These are phyloP conservation scores for Spodoptera picta DNA, from an alignment of 2,888 invertebrate genomes.

Conservation along the genomic window DNA sequence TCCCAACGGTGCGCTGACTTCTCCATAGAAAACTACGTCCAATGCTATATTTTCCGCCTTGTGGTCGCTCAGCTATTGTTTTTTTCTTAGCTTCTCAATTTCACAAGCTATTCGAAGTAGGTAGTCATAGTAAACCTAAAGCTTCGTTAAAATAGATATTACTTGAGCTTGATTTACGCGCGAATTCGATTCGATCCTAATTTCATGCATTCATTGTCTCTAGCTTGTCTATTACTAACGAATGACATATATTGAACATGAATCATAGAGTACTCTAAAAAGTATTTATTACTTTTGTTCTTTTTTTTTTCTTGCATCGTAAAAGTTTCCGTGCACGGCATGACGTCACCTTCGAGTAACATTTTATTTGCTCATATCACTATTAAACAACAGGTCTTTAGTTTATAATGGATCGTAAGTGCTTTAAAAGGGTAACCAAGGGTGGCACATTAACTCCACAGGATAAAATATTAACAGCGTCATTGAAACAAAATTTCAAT, in stretches of 20 bases:
- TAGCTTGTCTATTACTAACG: too few species aligned
- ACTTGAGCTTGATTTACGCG: too few species aligned
- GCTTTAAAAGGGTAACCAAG: slow-evolving; percentile 71
- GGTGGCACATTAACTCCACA: slow-evolving; percentile 37
- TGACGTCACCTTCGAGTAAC: background rate
- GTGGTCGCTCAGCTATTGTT: background rate
- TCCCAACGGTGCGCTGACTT: background rate
- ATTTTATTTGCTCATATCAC: slow-evolving; percentile 47
- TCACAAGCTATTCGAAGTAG: slow-evolving; percentile 1
- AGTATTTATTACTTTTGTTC: too few species aligned
- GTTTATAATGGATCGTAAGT: slow-evolving; percentile 80
- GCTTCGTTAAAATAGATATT: too few species aligned
- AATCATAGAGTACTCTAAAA: too few species aligned
- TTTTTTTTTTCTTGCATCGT: too few species aligned
- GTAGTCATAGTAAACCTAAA: background rate
- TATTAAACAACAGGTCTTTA: slow-evolving; percentile 73
- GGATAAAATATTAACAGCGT: slow-evolving; percentile 34
- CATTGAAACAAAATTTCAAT: slow-evolving; percentile 22
- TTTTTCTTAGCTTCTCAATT: background rate
- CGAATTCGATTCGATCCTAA: too few species aligned
- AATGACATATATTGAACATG: too few species aligned
- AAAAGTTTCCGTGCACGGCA: too few species aligned
- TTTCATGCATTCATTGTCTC: too few species aligned
- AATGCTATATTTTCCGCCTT: background rate
- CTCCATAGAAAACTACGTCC: background rate